phyloP scores from a whole-genome alignment of 1,140 invertebrate species.

The Palaemon carinicauda region DNA sequence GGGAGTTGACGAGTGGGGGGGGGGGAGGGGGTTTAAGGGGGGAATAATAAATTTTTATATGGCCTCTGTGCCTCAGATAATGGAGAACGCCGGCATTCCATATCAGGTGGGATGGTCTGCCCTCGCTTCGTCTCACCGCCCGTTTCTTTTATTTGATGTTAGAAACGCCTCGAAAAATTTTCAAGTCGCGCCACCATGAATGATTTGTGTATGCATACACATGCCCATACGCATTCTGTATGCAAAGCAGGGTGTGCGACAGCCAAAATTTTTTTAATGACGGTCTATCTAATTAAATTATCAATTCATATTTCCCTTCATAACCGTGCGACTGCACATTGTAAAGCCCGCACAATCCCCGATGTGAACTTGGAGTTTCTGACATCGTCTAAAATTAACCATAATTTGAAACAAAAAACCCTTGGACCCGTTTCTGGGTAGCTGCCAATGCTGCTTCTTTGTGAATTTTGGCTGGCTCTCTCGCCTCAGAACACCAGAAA shows the following conservation, averaged over 20 bases:
- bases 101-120: constrained; percentile 53
- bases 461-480: constrained; percentile 49
- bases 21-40: constrained; percentile 2
- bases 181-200: background rate
- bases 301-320: background rate
- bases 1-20: constrained; percentile 22
- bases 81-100: constrained; percentile 54
- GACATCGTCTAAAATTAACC: constrained; percentile 49
- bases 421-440: constrained; percentile 47
- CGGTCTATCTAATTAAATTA: constrained; percentile 1
- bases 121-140: constrained; percentile 25
- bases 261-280: constrained; percentile 12
- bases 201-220: background rate
- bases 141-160: background rate
- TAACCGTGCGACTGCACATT: background rate
- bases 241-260: constrained; percentile 36
- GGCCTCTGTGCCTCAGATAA: constrained; percentile 57
- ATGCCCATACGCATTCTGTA: constrained; percentile 44
- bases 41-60: constrained; percentile 59
- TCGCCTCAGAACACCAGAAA: constrained; percentile 8
- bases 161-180: background rate
- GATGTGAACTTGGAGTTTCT: constrained; percentile 3
- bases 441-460: constrained; percentile 49
- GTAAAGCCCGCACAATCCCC: no score
- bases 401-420: constrained; percentile 54